Evolutionary conservation across 2,888 invertebrate genomes (phyloP), one percentile per base, ranked within the genome.

Genomic region (Drosophila colorata): DNA sequence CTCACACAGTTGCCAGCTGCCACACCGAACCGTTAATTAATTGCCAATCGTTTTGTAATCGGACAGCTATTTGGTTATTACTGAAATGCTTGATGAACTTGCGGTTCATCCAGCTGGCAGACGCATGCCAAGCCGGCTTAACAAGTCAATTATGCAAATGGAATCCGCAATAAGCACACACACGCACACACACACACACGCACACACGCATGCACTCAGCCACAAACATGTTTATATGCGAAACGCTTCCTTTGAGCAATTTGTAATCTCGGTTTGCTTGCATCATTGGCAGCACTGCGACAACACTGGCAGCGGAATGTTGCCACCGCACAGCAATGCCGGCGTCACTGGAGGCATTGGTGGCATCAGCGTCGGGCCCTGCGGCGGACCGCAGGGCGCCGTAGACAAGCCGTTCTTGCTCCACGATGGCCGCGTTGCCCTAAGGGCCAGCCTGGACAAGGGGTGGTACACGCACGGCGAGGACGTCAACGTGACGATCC

Each of bases 391-490:
- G 2, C 94, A 95, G 65, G 96, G 95, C 0, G 93, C 94, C 0
- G 95, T 95, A 8, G 96, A 96, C 85, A 97, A 97, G 87, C 96
- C 96, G n/a, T 97, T 97, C 90, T 93, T 97, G 35, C 93, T 97
- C 53, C 97, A 96, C 82, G 97, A 97, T 80, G 97, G 97, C 51
- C 94, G 95, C 74, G 95, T 98, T 69, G 94, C 95, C 77, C 92
- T 98, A 49, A 95, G 96, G 88, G 97, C 97, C 2, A 95, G 95
- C 88, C 93, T 98, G 81, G 96, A 97, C 92, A 96, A 96, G 87
- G 95, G 96, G 28, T 95, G 95, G 86, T 97, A 97, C 91, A 95
- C 95, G 4, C 97, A 97, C 89, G 97, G 96, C 5, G 97, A 97
- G 88, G 94, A 95, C 33, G 94, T 98, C 74, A 93, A 94, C 75